These are phyloP conservation scores for Calidris pugnax DNA, from an alignment of 2,113 vertebrate species.

Conservation along the genomic window DNA sequence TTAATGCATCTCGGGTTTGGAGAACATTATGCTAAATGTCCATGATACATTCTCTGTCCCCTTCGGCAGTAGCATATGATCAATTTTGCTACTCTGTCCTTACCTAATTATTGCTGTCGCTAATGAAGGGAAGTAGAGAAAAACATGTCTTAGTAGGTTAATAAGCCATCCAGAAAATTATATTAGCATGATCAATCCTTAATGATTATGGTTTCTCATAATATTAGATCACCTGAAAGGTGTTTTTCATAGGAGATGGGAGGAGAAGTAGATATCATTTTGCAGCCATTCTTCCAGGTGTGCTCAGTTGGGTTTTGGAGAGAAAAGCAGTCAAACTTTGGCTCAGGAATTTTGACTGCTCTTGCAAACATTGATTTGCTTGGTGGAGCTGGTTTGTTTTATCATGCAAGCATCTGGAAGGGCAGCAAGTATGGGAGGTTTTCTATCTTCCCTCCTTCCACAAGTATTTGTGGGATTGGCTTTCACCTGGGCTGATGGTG, in stretches of 20 bases:
- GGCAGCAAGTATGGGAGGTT: background rate
- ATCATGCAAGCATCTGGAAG: background rate
- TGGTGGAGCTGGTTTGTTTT: constrained; percentile 35
- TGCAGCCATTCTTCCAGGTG: constrained; percentile 19
- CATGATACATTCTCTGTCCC: constrained; percentile 38
- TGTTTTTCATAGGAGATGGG: constrained; percentile 22
- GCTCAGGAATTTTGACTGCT: constrained; percentile 11
- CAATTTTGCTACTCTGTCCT: constrained; percentile 67
- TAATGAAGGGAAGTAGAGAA: constrained; percentile 76
- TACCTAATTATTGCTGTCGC: constrained; percentile 69
- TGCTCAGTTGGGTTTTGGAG: constrained; percentile 17
- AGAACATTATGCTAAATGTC: constrained; percentile 47
- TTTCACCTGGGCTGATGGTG: constrained; percentile 20
- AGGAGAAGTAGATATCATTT: constrained; percentile 31
- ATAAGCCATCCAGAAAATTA: constrained; percentile 79
- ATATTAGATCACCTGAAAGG: constrained; percentile 72
- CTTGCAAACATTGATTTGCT: constrained; percentile 16
- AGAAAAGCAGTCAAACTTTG: constrained; percentile 18
- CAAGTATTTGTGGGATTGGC: constrained; percentile 24
- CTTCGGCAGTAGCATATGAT: constrained; percentile 59
- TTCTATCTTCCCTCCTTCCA: background rate
- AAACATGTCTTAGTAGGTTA: constrained; percentile 75
- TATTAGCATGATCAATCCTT: constrained; percentile 74
- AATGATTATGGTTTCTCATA: constrained; percentile 73
- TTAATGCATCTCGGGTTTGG: constrained; percentile 10